Evolutionary conservation across 2,888 invertebrate species (phyloP).

Genomic region (Andrena fulva): DNA sequence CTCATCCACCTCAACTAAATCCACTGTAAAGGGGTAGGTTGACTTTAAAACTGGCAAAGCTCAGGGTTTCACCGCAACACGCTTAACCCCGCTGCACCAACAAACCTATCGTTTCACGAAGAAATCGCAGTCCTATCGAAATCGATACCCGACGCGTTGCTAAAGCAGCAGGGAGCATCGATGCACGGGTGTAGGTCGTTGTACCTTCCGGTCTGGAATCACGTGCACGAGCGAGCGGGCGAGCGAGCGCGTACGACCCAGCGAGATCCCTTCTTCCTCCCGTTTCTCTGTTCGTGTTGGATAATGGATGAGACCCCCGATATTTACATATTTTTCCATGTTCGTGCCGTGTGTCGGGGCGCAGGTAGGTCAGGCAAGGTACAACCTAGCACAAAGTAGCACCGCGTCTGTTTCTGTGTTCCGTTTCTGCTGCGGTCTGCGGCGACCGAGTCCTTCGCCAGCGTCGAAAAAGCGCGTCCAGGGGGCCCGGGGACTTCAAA

Average conservation of each 20-base stretch:
- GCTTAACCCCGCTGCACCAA: background rate
- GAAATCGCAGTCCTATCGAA: slow-evolving; percentile 1
- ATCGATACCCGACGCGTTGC: slow-evolving; percentile 60
- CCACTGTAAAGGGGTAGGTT: background rate
- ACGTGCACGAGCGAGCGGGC: slow-evolving; percentile 42
- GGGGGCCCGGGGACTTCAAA: background rate
- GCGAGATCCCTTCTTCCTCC: slow-evolving; percentile 46
- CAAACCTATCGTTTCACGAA: background rate
- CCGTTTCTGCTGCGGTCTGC: slow-evolving; percentile 9
- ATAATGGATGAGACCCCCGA: slow-evolving; percentile 76
- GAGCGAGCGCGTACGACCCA: slow-evolving; percentile 13
- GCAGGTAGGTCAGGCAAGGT: slow-evolving; percentile 78
- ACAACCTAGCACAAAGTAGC: slow-evolving; percentile 80
- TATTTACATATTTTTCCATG: slow-evolving; percentile 82
- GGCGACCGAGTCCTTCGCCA: background rate
- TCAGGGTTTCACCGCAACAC: slow-evolving; percentile 37
- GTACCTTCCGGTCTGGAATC: slow-evolving; percentile 70
- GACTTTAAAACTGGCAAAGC: slow-evolving; percentile 36
- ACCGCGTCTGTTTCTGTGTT: slow-evolving; percentile 47
- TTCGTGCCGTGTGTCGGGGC: slow-evolving; percentile 74
- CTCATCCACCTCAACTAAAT: background rate
- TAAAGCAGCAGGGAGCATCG: slow-evolving; percentile 59
- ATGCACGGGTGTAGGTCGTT: slow-evolving; percentile 63
- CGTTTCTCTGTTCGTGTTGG: slow-evolving; percentile 64
- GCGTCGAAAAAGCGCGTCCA: background rate